These are phyloP conservation scores for Dorcus hopei DNA, from an alignment of 2,888 invertebrate genomes.

Conservation along the genomic window DNA sequence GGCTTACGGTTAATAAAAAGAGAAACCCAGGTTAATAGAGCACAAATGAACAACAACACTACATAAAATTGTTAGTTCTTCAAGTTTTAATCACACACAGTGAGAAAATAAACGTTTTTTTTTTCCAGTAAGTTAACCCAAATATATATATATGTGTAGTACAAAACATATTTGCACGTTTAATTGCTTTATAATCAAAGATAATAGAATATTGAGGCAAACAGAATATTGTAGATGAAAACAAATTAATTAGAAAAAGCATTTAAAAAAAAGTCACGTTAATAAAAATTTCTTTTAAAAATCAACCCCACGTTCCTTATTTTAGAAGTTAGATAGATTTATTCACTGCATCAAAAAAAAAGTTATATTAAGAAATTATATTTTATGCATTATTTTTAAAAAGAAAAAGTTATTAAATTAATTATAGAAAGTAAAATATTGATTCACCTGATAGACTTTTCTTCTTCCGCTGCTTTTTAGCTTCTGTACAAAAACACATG, in stretches of 20 bases:
- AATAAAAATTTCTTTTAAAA: background rate
- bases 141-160: background rate
- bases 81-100: no score
- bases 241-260: no score
- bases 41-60: slow-evolving; percentile 2
- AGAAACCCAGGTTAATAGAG: background rate
- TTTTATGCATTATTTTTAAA: background rate
- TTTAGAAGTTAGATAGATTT: slow-evolving; percentile 2
- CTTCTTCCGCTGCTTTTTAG: slow-evolving; percentile 93
- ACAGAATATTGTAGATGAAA: no score
- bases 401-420: background rate
- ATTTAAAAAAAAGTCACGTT: background rate
- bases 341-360: slow-evolving; percentile 1
- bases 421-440: slow-evolving; percentile 47
- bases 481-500: slow-evolving; percentile 70
- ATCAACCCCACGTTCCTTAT: slow-evolving; percentile 6
- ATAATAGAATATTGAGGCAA: no score
- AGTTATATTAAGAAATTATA: background rate
- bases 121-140: no score
- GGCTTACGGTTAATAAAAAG: background rate
- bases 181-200: background rate
- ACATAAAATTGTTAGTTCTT: background rate
- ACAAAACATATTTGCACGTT: background rate
- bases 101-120: no score
- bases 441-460: slow-evolving; percentile 87